Base-by-base conservation (phyloP, 2,113 vertebrate genomes). In the Malurus elegans region DNA sequence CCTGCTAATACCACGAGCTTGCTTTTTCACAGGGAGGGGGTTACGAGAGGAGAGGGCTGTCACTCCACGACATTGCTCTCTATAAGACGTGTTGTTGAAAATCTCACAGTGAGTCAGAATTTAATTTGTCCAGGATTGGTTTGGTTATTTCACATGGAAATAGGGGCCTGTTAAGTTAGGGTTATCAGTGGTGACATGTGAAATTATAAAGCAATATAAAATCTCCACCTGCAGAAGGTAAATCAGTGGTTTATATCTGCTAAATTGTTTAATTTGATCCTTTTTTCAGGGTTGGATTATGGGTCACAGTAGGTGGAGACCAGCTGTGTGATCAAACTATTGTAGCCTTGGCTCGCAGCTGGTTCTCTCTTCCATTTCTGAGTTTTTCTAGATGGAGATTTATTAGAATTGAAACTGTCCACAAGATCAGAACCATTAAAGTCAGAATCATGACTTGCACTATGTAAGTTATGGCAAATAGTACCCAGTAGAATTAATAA, bases 281-380 rank as follows among this genome's bases (percentile, higher is more conserved):
- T 69, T 79, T 67, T 60, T 67, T 71, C 40, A 29, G 44, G 26
- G 18, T 42, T 90, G n/a, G 18, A 69, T 92, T 92, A 82, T 65
- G 26, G 62, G 62, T 94, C 84, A 79, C 31, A 64, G 78, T 79
- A 81, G 45, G 48, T 88, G 42, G 66, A 93, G 45, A 79, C 40
- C 74, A 91, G 45, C 45, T 90, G 45, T 86, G 67, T 73, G 79
- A 83, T 85, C 80, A 93, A 87, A 95, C 78, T 75, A 81, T 47
- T 73, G 69, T 24, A 84, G 44, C 25, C 32, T 85, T 94, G 81
- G 36, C 42, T 92, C 1, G 0, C 66, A 83, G 58, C 38, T 73
- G 42, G 50, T 57, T 90, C 7, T 75, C 17, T 58, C 20, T 72
- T 69, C 40, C 66, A 60, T 78, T 92, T 83, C 56, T 76, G 54